These are phyloP conservation scores for Erebia palarica DNA, from an alignment of 2,888 invertebrate genomes.

Conservation along the genomic window DNA sequence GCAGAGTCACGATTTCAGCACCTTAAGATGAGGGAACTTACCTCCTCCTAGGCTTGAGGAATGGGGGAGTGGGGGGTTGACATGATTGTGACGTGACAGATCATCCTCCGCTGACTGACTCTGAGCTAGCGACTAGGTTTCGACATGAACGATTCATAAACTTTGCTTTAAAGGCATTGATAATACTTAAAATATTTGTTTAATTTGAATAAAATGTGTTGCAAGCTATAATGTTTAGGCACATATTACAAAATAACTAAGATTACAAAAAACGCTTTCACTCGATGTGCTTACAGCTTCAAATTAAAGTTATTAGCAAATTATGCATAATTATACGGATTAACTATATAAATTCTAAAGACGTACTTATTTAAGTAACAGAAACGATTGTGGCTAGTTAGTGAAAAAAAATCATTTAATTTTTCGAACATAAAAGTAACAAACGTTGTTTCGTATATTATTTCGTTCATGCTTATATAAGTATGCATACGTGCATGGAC, in stretches of 20 bases:
- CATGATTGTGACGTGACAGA: no score
- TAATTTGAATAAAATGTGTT: slow-evolving; percentile 13
- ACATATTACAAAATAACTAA: not conserved
- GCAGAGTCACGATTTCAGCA: no score
- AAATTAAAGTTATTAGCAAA: slow-evolving; percentile 17
- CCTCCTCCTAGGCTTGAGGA: no score
- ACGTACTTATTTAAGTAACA: not conserved
- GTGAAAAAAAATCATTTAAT: slow-evolving; percentile 11
- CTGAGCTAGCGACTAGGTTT: no score
- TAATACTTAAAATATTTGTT: no score
- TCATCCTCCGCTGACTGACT: no score
- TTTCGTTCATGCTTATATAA: not conserved
- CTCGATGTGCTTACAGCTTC: not conserved
- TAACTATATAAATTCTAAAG: slow-evolving; percentile 9
- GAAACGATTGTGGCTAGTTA: slow-evolving; percentile 7
- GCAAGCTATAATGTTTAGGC: not conserved
- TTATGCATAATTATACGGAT: slow-evolving; percentile 15
- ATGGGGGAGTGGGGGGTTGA: no score
- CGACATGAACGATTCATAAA: no score
- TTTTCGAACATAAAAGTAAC: not conserved
- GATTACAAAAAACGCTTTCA: slow-evolving; percentile 18
- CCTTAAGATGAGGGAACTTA: no score
- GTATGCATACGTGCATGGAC: no score
- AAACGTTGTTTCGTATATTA: not conserved
- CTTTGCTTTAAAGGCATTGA: no score